Conservation (phyloP, 2,888 invertebrate species). For the Embidobia sp. region DNA sequence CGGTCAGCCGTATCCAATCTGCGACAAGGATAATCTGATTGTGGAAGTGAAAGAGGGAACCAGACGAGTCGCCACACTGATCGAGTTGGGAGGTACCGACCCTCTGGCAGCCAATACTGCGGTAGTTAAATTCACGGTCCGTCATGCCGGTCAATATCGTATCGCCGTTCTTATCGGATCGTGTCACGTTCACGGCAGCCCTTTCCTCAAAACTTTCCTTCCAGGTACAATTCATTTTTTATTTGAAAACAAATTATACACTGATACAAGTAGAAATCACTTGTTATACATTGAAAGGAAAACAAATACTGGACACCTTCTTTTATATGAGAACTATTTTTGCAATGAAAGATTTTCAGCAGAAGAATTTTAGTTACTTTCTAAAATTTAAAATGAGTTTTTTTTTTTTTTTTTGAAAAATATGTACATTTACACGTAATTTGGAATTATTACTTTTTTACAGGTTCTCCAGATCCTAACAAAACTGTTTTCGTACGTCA, state of each 20-base stretch:
- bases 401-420: too few relatives aligned
- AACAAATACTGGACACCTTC: too few relatives aligned
- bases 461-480: slow-evolving; percentile 91
- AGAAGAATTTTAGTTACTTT: too few relatives aligned
- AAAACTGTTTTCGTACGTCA: slow-evolving; percentile 92
- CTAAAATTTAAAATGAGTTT: too few relatives aligned
- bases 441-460: too few relatives aligned
- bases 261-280: too few relatives aligned
- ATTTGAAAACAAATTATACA: neutral
- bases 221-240: slow-evolving; percentile 83
- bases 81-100: slow-evolving; percentile 93
- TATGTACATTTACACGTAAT: too few relatives aligned
- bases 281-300: too few relatives aligned
- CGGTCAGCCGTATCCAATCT: slow-evolving; percentile 96
- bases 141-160: slow-evolving; percentile 94
- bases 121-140: slow-evolving; percentile 94
- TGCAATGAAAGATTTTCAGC: too few relatives aligned
- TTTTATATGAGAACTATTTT: too few relatives aligned
- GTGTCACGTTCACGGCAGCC: slow-evolving; percentile 92
- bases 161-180: slow-evolving; percentile 92
- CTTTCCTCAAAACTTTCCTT: slow-evolving; percentile 91
- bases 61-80: slow-evolving; percentile 90
- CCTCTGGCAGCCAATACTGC: slow-evolving; percentile 93
- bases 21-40: slow-evolving; percentile 94
- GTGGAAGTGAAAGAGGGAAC: slow-evolving; percentile 94